Percentiles rank a stretch among this genome's conserved stretches.
Conservation (phyloP, 2,888 invertebrate species). For the Calameuta idolon region DNA sequence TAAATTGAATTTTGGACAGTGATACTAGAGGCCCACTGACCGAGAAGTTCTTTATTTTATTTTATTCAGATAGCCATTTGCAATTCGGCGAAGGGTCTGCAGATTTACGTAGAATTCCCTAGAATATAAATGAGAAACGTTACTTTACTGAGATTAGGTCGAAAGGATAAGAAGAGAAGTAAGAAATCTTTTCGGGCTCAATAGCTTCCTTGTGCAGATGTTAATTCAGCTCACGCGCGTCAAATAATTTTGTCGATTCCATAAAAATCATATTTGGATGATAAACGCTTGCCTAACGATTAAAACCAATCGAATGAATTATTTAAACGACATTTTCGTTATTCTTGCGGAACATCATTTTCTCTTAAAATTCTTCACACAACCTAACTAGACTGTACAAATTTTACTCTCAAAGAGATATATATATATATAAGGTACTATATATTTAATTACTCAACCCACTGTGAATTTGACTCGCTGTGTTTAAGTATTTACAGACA, state of each 20-base stretch:
- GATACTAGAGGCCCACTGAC: conserved; percentile 10
- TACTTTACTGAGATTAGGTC: not conserved
- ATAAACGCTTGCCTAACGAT: too few species aligned
- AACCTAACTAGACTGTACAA: not conserved
- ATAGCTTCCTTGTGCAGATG: not conserved
- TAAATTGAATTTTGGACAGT: conserved; percentile 52
- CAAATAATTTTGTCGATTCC: too few species aligned
- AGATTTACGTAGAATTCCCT: not conserved
- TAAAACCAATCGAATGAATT: not conserved
- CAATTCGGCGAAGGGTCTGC: conserved; percentile 3
- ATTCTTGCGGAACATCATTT: not conserved
- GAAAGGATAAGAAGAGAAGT: not conserved
- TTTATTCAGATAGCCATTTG: conserved; percentile 13
- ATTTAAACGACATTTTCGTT: not conserved
- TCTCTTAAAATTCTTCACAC: not conserved
- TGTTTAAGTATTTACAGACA: too few species aligned
- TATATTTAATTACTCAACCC: too few species aligned
- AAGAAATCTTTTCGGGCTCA: not conserved
- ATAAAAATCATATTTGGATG: too few species aligned
- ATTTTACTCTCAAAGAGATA: not conserved
- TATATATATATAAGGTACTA: not conserved
- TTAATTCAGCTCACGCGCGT: not conserved
- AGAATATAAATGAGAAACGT: not conserved
- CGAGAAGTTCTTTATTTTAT: conserved; percentile 13
- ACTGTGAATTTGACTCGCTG: too few species aligned